Evolutionary conservation across 2,113 vertebrate species (phyloP).

Genomic region (Parus major): DNA sequence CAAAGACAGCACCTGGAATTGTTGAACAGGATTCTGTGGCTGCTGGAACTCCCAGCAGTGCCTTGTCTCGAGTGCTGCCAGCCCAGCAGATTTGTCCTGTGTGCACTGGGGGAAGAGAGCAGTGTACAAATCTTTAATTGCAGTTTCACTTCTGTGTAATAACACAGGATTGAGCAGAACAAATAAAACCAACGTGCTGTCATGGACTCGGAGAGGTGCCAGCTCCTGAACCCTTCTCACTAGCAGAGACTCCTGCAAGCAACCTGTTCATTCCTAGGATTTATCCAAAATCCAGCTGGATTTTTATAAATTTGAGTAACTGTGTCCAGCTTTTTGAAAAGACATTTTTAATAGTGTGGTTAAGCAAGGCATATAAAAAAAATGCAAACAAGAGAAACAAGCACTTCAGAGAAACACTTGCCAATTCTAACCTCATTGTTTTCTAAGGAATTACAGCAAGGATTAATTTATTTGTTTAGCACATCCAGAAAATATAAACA

Average conservation of each 20-base stretch:
- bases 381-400: not conserved
- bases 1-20: not conserved
- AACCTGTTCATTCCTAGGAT: not conserved
- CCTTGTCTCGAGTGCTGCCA: not conserved
- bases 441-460: not conserved
- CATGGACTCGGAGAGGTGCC: not conserved
- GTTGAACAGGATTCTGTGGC: not conserved
- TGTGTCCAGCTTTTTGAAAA: not conserved
- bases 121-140: not conserved
- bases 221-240: not conserved
- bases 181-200: not conserved
- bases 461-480: not conserved
- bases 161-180: not conserved
- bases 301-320: not conserved
- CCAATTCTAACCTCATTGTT: not conserved
- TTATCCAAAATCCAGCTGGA: not conserved
- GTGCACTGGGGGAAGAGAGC: not conserved
- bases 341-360: not conserved
- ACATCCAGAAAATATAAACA: not conserved
- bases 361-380: not conserved
- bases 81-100: not conserved
- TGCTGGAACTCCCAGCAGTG: not conserved
- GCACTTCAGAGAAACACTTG: not conserved
- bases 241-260: not conserved
- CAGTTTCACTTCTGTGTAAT: not conserved